Base-by-base conservation (phyloP, 1,140 invertebrate species). In the Ganaspis sp. region DNA sequence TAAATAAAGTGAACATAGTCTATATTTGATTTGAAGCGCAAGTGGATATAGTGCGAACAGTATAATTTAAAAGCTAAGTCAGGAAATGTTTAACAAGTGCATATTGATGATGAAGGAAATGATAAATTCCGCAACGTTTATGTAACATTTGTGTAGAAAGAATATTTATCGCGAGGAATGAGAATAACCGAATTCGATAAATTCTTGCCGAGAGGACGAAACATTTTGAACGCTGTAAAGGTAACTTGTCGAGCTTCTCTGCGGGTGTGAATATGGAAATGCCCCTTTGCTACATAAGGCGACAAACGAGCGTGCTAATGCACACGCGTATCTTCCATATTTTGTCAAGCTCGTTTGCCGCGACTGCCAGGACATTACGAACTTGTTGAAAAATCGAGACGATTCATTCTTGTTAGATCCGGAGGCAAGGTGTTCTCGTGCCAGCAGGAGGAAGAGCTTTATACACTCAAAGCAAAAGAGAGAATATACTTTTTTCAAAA, bases 371-470 rank as follows among this genome's bases (percentile, higher is more conserved):
- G 77, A 84, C 84, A 79, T 83, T 88, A 86, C 81, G 74, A 76
- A 81, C 81, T 74, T 19, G 74, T 77, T 87, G 88, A 90, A 89
- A 90, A 89, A 90, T 90, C 75, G 85, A 70, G 73, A 79, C 84
- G 84, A 90, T 91, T 82, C 86, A 90, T 91, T 90, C 88, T 91
- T 90, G 88, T 90, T 91, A 91, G 82, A 87, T 78, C 70, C 83
- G 81, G 37, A 45, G 69, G 17, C 29, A 23, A 9, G 58, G 11
- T 38, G 75, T 58, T 58, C 45, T 17, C 45, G 45, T 45, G 15
- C n/a, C 70, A 70, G 17, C 42, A 69, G 53, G 69, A 70, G 37
- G 40, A 17, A 76, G 69, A 53, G 75, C 9, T 70, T 53, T 73
- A 70, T 72, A 49, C 11, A 45, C 9, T 40, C 38, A 2, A 40